Percentiles rank a stretch among this genome's conserved stretches.
phyloP scores from a whole-genome alignment of 2,113 vertebrate species.

The Rhombomys opimus region DNA sequence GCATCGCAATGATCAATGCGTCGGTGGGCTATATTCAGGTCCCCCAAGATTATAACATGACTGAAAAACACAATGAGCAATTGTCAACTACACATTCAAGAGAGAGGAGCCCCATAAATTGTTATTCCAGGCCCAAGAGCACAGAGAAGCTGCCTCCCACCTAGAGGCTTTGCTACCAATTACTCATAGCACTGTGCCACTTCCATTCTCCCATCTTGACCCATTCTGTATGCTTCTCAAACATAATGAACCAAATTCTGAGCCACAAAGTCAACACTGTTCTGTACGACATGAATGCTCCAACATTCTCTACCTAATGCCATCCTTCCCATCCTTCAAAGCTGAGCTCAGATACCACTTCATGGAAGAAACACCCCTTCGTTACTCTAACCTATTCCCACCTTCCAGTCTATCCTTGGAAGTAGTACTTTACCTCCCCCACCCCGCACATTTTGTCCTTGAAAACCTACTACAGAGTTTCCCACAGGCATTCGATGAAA shows the following conservation, averaged over 20 bases:
- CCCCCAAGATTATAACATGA: conserved; percentile 93
- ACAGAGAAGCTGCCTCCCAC: neutral
- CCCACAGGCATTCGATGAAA: conserved; percentile 27
- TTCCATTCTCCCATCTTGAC: neutral
- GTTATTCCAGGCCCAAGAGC: neutral
- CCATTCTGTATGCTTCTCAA: neutral
- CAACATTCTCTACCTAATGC: conserved; percentile 26
- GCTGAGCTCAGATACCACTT: neutral
- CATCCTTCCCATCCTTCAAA: conserved; percentile 50
- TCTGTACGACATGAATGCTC: neutral
- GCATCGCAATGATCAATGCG: conserved; percentile 94
- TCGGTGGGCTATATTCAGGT: conserved; percentile 93
- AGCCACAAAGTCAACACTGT: neutral
- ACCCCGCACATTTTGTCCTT: conserved; percentile 46
- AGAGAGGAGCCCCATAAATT: neutral
- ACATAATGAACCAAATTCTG: conserved; percentile 7
- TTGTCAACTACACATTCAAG: conserved; percentile 22
- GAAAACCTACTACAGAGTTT: conserved; percentile 19
- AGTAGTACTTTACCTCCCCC: neutral
- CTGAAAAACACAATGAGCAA: conserved; percentile 83
- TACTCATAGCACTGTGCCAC: neutral
- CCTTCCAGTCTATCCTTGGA: conserved; percentile 22
- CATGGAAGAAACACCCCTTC: neutral
- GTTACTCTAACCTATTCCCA: conserved; percentile 39
- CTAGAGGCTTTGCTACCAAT: neutral